Evolutionary conservation across 2,888 invertebrate species (phyloP).

Genomic region (Drosophila neonasuta): DNA sequence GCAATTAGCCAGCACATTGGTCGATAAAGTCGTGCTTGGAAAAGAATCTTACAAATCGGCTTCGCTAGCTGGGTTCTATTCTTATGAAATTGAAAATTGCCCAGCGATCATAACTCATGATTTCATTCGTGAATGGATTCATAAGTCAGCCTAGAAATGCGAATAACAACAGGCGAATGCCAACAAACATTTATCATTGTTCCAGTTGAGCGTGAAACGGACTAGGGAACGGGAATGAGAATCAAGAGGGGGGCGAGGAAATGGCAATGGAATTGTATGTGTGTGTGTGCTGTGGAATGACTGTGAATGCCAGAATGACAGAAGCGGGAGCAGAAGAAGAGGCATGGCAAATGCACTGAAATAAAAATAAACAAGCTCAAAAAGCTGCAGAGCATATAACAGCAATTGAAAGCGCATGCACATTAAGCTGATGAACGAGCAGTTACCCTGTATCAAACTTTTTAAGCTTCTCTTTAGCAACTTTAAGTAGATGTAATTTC

Average conservation of each 20-base stretch:
- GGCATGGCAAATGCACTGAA: constrained; percentile 37
- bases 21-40: constrained; percentile 14
- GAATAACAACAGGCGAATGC: constrained; percentile 64
- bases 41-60: constrained; percentile 19
- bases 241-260: not conserved
- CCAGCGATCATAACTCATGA: constrained; percentile 60
- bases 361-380: constrained; percentile 54
- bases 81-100: constrained; percentile 57
- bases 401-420: not conserved
- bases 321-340: not conserved
- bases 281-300: not conserved
- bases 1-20: constrained; percentile 56
- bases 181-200: constrained; percentile 68
- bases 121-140: constrained; percentile 35
- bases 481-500: too few relatives aligned
- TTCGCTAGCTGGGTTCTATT: not conserved
- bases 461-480: not conserved
- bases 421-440: not conserved
- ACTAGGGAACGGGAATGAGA: constrained; percentile 2
- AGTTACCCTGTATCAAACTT: constrained; percentile 5
- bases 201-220: constrained; percentile 63
- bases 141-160: constrained; percentile 61
- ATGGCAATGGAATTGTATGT: too few relatives aligned
- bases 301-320: not conserved
- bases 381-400: constrained; percentile 14